Evolutionary conservation across 2,888 invertebrate species (phyloP).

Genomic region (Microctonus brassicae): DNA sequence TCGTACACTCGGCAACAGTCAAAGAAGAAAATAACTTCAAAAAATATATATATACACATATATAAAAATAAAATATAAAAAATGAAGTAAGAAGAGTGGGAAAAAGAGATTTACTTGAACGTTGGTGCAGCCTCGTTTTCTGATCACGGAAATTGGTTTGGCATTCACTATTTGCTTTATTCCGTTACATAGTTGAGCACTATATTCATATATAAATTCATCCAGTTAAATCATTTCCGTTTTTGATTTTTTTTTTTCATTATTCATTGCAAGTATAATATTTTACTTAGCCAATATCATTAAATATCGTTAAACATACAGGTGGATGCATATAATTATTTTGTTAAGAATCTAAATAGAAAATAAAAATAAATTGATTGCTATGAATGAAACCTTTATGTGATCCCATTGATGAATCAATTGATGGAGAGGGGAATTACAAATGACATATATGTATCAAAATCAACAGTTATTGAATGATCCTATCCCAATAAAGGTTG

Average conservation of each 20-base stretch:
- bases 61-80: neutral
- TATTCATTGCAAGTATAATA: neutral
- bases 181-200: slow-evolving; percentile 32
- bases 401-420: slow-evolving; percentile 16
- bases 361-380: neutral
- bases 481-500: slow-evolving; percentile 19
- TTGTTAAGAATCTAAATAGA: too few relatives aligned
- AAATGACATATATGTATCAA: slow-evolving; percentile 1
- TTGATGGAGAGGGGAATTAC: neutral
- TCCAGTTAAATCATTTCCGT: neutral
- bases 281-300: too few relatives aligned
- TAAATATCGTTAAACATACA: too few relatives aligned
- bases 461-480: slow-evolving; percentile 8
- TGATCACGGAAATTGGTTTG: slow-evolving; percentile 29
- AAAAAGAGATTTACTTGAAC: slow-evolving; percentile 12
- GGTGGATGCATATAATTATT: too few relatives aligned
- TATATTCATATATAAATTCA: slow-evolving; percentile 24
- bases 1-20: slow-evolving; percentile 27
- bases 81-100: neutral
- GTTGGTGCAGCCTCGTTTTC: slow-evolving; percentile 25
- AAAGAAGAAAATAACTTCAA: slow-evolving; percentile 14
- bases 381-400: neutral
- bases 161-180: slow-evolving; percentile 15
- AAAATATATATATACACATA: neutral
- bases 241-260: neutral